Conservation (phyloP, 2,113 vertebrate genomes). For the Eolophus roseicapilla region DNA sequence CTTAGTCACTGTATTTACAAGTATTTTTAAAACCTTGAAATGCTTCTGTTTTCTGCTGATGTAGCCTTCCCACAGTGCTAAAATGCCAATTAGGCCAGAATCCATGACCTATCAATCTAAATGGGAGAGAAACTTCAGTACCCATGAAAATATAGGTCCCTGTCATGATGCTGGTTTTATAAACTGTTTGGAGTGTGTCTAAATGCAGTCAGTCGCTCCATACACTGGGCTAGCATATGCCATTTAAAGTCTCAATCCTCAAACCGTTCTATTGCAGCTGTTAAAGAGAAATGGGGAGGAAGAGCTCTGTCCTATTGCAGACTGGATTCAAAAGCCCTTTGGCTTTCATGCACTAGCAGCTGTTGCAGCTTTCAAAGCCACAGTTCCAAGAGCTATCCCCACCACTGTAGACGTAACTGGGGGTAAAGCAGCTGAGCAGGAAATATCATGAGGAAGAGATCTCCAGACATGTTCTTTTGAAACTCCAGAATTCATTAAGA, state of each 20-base stretch:
- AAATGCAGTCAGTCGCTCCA: background rate
- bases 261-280: background rate
- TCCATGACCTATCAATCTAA: background rate
- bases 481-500: background rate
- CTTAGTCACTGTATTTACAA: background rate
- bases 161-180: background rate
- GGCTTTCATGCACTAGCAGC: background rate
- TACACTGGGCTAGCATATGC: rapidly evolving
- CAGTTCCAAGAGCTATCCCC: background rate
- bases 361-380: background rate
- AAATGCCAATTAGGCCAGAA: background rate
- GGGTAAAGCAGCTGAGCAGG: background rate
- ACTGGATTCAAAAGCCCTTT: background rate
- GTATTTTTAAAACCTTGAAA: background rate
- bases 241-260: background rate
- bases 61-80: background rate
- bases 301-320: background rate
- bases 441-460: background rate
- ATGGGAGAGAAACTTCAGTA: background rate
- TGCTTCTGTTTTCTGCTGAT: background rate
- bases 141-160: too few species aligned
- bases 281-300: background rate
- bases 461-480: background rate
- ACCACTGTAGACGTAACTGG: background rate
- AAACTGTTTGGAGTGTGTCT: background rate